These are phyloP conservation scores for Nycticorax nycticorax DNA, from an alignment of 2,113 vertebrate genomes.

Conservation along the genomic window DNA sequence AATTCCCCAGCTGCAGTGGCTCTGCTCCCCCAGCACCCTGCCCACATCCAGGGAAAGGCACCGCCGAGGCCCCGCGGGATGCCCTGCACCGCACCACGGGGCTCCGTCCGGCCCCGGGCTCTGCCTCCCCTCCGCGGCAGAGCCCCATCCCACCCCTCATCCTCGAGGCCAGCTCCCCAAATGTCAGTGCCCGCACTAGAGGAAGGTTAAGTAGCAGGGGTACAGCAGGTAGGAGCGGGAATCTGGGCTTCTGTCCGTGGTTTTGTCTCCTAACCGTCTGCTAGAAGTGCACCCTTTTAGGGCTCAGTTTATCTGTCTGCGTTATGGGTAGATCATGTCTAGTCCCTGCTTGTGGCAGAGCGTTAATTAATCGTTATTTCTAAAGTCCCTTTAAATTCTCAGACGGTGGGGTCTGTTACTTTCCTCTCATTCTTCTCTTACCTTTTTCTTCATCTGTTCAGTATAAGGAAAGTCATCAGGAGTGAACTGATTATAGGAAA, in stretches of 20 bases:
- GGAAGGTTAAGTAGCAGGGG: neutral
- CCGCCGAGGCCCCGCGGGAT: rapidly evolving
- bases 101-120: neutral
- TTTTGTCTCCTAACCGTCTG: neutral
- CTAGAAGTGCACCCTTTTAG: neutral
- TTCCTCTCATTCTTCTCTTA: neutral
- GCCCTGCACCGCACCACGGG: rapidly evolving
- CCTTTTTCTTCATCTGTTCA: neutral
- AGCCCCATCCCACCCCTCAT: neutral
- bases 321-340: neutral
- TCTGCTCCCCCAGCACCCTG: neutral
- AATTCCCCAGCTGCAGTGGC: neutral
- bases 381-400: neutral
- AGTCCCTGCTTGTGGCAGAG: neutral
- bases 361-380: neutral
- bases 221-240: neutral
- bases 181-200: rapidly evolving
- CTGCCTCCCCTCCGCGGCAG: neutral
- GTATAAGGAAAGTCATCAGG: neutral
- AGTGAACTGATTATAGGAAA: constrained; percentile 19
- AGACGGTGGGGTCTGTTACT: neutral
- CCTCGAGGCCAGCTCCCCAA: neutral
- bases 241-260: neutral
- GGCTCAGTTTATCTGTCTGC: neutral
- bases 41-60: neutral